Conservation (phyloP, 2,113 vertebrate species). For the Monopterus albus region DNA sequence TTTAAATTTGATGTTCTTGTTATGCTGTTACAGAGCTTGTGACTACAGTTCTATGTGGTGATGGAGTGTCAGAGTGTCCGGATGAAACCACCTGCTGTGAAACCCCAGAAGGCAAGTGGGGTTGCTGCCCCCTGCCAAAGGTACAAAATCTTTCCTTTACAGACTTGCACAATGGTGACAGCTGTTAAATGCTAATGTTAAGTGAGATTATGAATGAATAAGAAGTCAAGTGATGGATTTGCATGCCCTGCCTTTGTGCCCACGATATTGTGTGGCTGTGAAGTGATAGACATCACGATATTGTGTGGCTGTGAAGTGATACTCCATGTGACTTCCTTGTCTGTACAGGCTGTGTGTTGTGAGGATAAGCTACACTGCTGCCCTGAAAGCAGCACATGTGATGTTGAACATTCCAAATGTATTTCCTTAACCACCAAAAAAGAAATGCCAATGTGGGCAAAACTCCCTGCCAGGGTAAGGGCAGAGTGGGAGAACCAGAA, state of each 20-base stretch:
- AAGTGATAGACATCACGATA: too few species aligned
- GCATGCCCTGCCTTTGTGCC: constrained; percentile 30
- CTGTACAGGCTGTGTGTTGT: constrained; percentile 79
- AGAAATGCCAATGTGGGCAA: constrained; percentile 77
- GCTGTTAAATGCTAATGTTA: not conserved
- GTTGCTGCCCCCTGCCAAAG: constrained; percentile 87
- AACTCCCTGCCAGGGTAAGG: constrained; percentile 72
- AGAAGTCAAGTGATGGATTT: constrained; percentile 55
- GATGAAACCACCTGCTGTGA: constrained; percentile 85
- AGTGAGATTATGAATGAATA: constrained; percentile 5
- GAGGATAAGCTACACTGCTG: constrained; percentile 81
- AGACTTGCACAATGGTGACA: not conserved
- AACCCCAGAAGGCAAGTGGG: constrained; percentile 80
- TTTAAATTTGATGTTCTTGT: too few species aligned
- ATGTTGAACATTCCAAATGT: constrained; percentile 66
- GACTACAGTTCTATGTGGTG: constrained; percentile 77
- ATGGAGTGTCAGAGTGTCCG: constrained; percentile 83
- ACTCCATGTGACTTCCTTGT: constrained; percentile 1
- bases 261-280: not conserved
- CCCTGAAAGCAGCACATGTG: constrained; percentile 69
- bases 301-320: not conserved
- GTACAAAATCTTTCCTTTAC: constrained; percentile 67
- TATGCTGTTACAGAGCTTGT: constrained; percentile 58
- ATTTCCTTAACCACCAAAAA: constrained; percentile 49
- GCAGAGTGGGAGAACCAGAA: constrained; percentile 75